Base-by-base conservation (phyloP, 2,888 invertebrate genomes). In the Rhamphomyia laevipes region DNA sequence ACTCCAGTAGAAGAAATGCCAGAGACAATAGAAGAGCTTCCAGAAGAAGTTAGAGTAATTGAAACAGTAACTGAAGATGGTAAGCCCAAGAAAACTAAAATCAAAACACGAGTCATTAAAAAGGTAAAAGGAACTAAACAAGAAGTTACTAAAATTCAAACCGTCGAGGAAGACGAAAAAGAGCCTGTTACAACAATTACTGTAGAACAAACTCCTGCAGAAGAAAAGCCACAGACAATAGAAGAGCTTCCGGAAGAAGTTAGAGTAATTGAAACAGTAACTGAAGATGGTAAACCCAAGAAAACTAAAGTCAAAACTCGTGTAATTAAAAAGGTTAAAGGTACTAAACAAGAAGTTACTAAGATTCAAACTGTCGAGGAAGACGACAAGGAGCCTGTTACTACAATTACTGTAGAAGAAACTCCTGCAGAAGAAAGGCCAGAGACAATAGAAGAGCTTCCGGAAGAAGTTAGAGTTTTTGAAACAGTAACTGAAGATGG, bases 401-500 rank as follows among this genome's bases (percentile, higher is more conserved):
- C 58, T 0, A 61, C 60, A 0, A 53, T 65, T 0, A 53, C 52
- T 15, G 52, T 56, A n/a, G 57, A 53, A 46, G 58, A 21, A 46
- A 47, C 30, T 15, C 45, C 43, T 10, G 18, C 1, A 44, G 42
- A 38, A 12, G 51, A 52, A 21, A 43, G 49, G 12, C 51, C 49
- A 4, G 47, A 47, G 21, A 47, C 45, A 17, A 43, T 53, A 7
- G 18, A 51, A 47, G 47, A 52, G 51, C 33, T 46, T 47, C 30
- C 53, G 21, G 44, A 47, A 21, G 31, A 45, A 38, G 46, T 68
- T 1, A 64, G 67, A 44, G 58, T 73, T 3, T 66, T 68, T 2
- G 73, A 74, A 18, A 58, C 46, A n/a, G 21, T 51, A 10, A 58
- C 61, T 9, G 55, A 62, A 5, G 66, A 70, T 51, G 64, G 62